Percentiles rank a stretch among this genome's conserved stretches.
phyloP scores from a whole-genome alignment of 2,888 invertebrate species.

The Holacanthella duospinosa region DNA sequence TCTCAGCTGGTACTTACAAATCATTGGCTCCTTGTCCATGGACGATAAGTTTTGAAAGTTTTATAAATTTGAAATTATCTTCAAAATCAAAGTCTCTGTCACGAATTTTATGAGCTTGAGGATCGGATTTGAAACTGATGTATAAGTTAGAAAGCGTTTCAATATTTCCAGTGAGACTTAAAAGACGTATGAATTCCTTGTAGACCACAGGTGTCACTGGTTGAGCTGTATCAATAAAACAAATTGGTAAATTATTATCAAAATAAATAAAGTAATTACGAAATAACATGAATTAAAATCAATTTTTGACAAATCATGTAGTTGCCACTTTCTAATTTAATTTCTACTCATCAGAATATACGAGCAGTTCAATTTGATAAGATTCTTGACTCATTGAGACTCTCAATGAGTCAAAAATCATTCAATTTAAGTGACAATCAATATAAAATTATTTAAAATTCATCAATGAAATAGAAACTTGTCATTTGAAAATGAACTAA shows the following conservation, averaged over 20 bases:
- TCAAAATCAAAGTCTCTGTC: neutral
- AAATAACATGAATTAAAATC: no score
- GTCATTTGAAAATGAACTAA: no score
- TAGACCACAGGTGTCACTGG: slow-evolving; percentile 22
- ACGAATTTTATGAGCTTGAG: neutral
- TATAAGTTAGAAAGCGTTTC: no score
- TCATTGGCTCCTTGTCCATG: slow-evolving; percentile 22
- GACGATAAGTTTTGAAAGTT: slow-evolving; percentile 24
- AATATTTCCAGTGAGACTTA: slow-evolving; percentile 13
- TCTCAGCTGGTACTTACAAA: no score
- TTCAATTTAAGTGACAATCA: no score
- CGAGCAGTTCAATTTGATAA: neutral
- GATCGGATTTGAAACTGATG: no score
- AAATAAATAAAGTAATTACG: no score
- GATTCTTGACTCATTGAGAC: neutral
- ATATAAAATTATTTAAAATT: neutral
- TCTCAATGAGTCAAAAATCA: neutral
- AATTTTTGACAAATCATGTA: no score
- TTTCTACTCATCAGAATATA: no score
- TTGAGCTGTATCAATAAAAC: slow-evolving; percentile 11
- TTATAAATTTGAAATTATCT: slow-evolving; percentile 9
- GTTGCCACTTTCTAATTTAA: no score
- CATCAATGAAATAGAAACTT: no score
- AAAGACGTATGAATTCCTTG: slow-evolving; percentile 19
- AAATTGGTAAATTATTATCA: no score